Conservation (phyloP, 1,140 invertebrate species). For the Hylaeus volcanicus region DNA sequence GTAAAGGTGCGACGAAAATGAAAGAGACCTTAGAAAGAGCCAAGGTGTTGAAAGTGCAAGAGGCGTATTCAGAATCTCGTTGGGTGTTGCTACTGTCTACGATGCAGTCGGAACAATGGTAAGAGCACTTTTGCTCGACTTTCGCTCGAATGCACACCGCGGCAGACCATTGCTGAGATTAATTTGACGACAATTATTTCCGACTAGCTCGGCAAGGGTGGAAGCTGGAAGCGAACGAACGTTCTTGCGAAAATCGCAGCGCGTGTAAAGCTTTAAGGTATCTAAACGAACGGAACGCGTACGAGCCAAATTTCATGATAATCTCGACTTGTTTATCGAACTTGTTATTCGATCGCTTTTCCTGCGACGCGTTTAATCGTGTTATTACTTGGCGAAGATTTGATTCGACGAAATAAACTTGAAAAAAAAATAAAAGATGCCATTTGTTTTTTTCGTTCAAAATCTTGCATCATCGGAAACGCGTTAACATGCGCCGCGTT, state of each 20-base stretch:
- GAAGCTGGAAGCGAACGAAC: not conserved
- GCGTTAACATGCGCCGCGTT: not conserved
- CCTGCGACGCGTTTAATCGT: no score
- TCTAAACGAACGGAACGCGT: no score
- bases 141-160: not conserved
- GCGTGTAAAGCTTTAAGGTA: not conserved
- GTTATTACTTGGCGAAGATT: no score
- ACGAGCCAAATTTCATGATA: no score
- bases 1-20: not conserved
- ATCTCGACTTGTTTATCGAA: no score
- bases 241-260: constrained; percentile 1
- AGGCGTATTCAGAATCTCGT: constrained; percentile 9
- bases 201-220: constrained; percentile 3
- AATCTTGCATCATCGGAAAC: not conserved
- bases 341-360: no score
- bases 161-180: constrained; percentile 21
- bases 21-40: not conserved
- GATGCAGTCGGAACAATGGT: constrained; percentile 29
- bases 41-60: not conserved
- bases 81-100: not conserved
- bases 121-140: constrained; percentile 35
- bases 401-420: no score
- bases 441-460: not conserved
- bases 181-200: constrained; percentile 49
- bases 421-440: no score